Conservation (phyloP, 2,113 vertebrate genomes). For the Egretta garzetta region DNA sequence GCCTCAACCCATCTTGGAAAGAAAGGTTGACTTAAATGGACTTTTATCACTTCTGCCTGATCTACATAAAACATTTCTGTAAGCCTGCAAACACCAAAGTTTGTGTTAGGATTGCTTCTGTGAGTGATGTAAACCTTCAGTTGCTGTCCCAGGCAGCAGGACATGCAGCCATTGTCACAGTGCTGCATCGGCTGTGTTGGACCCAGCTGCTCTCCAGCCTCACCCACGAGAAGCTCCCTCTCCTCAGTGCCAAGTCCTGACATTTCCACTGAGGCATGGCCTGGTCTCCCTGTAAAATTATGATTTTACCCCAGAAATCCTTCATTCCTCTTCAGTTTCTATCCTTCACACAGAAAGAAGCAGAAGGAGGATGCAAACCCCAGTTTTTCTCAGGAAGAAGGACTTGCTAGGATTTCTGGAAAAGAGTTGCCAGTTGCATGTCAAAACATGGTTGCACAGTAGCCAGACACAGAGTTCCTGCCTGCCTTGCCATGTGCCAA, state of each 20-base stretch:
- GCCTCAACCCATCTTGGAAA: not conserved
- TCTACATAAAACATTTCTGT: not conserved
- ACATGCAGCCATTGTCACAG: not conserved
- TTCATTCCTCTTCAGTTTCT: not conserved
- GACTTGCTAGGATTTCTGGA: not conserved
- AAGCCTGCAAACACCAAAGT: not conserved
- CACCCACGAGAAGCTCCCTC: not conserved
- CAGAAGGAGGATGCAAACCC: not conserved
- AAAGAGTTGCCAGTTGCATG: not conserved
- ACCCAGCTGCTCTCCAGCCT: not conserved
- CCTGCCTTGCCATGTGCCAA: not conserved
- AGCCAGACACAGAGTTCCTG: not conserved
- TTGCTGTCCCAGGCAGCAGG: not conserved
- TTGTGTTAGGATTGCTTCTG: not conserved
- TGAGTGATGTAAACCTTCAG: not conserved
- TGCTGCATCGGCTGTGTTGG: not conserved
- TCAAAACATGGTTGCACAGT: not conserved
- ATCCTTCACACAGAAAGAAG: not conserved
- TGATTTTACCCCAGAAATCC: not conserved
- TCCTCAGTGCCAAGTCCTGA: not conserved
- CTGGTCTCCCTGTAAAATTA: not conserved
- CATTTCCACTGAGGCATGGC: accelerated
- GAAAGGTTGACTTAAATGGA: not conserved
- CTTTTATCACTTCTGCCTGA: accelerated
- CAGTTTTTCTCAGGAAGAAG: not conserved